Base-by-base conservation (phyloP, 2,797 vertebrate genomes). In the Halcyon chelicuti region DNA sequence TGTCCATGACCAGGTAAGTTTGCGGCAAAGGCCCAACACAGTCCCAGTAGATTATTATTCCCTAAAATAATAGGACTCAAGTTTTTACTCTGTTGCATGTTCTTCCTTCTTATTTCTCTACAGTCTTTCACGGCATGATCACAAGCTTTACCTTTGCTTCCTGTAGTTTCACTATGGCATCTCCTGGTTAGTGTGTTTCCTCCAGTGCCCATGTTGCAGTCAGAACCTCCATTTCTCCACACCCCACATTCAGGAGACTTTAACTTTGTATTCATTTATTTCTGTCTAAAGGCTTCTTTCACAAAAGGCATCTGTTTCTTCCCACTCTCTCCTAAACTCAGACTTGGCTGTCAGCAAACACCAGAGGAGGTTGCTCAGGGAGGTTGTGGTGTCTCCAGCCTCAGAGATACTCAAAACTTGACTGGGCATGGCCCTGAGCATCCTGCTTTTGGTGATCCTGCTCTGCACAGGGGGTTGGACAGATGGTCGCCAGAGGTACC, bases 401-500 rank as follows among this genome's bases (percentile, higher is more conserved):
- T 29, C 33, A 51, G 37, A 71, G 46, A 35, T 14, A n/a, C 2
- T 75, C 8, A 74, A 63, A 73, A 33, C 25, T 47, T n/a, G n/a
- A 44, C 15, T n/a, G 17, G 10, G 37, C 42, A 57, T 0, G 2
- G 23, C 33, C 14, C 37, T 40, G 21, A 68, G 44, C 28, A 65
- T 16, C 14, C n/a, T 0, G 0, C 3, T 83, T 44, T 42, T 0
- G 0, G 25, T 85, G 62, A 20, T 14, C 2, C 65, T 76, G 44
- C 33, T 31, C 25, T n/a, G 26, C 33, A 31, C 33, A 40, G 29
- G 14, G 4, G 4, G 9, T 46, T 29, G 46, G 39, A 47, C 9
- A 55, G 54, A 7, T 2, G 20, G 23, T 26, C 23, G 61, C 52
- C 40, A 52, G 40, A 42, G 23, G 40, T 72, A 40, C 26, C 54